These are phyloP conservation scores for Hemicentrotus pulcherrimus DNA, from an alignment of 35 echinoderm and acorn worm genomes.

Conservation along the genomic window DNA sequence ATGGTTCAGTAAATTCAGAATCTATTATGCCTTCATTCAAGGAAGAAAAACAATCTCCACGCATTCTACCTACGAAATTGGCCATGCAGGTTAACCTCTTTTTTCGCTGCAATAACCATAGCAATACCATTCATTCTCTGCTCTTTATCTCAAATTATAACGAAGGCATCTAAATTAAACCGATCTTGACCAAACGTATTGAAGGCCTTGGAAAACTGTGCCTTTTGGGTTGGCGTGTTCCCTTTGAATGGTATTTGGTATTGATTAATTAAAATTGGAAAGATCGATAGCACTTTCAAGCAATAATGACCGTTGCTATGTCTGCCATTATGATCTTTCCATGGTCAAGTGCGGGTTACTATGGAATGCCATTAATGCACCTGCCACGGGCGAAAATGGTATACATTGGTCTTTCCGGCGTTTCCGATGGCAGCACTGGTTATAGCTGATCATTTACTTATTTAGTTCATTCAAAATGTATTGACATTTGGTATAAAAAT, in stretches of 20 bases:
- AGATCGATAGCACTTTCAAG: background rate
- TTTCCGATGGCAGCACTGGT: background rate
- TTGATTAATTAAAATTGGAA: conserved; percentile 6
- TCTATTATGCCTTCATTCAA: too few relatives aligned
- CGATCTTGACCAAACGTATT: background rate
- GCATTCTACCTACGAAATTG: too few relatives aligned
- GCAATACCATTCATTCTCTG: background rate
- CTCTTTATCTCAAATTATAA: background rate
- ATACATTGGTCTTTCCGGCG: too few relatives aligned
- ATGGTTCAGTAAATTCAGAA: too few relatives aligned
- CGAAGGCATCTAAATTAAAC: background rate
- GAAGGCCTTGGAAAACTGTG: background rate
- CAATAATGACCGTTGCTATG: background rate
- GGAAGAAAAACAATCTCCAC: too few relatives aligned
- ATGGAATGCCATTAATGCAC: background rate
- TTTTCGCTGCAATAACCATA: background rate
- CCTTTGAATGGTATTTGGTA: background rate
- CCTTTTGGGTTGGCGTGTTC: background rate
- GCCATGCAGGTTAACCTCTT: too few relatives aligned
- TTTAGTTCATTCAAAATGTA: too few relatives aligned
- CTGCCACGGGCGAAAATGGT: background rate
- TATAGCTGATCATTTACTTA: too few relatives aligned
- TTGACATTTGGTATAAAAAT: too few relatives aligned
- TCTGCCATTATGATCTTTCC: background rate
- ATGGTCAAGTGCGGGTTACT: background rate